Evolutionary conservation across 2,113 vertebrate genomes (phyloP).

Genomic region (Glaucomys volans): DNA sequence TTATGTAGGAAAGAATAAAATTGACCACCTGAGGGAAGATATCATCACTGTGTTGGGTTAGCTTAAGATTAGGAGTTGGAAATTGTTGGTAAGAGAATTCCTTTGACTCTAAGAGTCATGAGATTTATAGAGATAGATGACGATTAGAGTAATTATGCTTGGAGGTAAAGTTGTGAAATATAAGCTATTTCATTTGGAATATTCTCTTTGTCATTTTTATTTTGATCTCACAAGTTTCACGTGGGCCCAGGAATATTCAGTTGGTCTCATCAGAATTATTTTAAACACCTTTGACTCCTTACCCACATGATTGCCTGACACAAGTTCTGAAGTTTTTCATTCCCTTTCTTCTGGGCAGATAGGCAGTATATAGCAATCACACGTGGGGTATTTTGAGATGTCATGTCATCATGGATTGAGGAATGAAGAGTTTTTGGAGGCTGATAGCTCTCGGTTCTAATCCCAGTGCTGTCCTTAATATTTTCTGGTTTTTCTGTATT

Average conservation of each 20-base stretch:
- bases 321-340: not conserved
- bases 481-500: not conserved
- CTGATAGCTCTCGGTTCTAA: not conserved
- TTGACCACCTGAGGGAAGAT: not conserved
- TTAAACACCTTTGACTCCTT: not conserved
- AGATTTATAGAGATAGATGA: not conserved
- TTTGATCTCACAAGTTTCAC: not conserved
- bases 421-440: not conserved
- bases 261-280: not conserved
- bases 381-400: accelerated
- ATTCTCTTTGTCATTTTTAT: not conserved
- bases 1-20: not conserved
- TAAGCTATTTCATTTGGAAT: not conserved
- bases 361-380: not conserved
- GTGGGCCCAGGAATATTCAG: not conserved
- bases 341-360: not conserved
- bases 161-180: not conserved
- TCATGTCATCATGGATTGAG: not conserved
- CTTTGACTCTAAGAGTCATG: not conserved
- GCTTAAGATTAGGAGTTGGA: not conserved
- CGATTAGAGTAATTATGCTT: not conserved
- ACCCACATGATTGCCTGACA: not conserved
- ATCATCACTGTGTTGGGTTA: not conserved
- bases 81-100: not conserved
- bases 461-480: not conserved